These are phyloP conservation scores for Naso thynnoides DNA, from an alignment of 2,797 vertebrate genomes.

Conservation along the genomic window DNA sequence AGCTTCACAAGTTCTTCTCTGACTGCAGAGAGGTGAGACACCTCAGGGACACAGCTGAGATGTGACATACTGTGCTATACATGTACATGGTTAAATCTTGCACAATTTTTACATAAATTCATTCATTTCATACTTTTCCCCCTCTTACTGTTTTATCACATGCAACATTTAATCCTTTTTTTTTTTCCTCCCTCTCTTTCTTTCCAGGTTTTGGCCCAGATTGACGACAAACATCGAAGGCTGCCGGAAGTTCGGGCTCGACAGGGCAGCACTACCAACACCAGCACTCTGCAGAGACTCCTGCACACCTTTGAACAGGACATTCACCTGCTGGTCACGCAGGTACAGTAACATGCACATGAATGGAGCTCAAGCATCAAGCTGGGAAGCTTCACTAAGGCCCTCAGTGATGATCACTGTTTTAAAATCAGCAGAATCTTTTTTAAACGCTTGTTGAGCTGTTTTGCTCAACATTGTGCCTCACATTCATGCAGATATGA, in stretches of 20 bases:
- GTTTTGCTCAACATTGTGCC: neutral
- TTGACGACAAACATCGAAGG: conserved; percentile 91
- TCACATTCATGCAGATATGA: neutral
- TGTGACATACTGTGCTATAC: no score
- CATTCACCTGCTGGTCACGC: conserved; percentile 92
- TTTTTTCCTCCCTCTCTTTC: neutral
- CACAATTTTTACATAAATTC: no score
- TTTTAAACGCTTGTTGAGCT: neutral
- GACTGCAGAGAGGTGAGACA: conserved; percentile 88
- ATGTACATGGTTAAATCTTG: no score
- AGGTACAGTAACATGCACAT: conserved; percentile 78
- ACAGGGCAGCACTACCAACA: conserved; percentile 86
- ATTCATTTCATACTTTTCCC: neutral
- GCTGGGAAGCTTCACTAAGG: neutral
- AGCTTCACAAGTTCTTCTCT: conserved; percentile 96
- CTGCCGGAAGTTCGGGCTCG: conserved; percentile 88
- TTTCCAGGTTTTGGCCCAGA: conserved; percentile 87
- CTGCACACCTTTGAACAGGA: conserved; percentile 93
- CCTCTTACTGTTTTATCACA: neutral
- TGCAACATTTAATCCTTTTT: accelerated
- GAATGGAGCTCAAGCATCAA: neutral
- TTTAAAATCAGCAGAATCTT: neutral
- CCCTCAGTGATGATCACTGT: neutral
- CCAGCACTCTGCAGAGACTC: conserved; percentile 90
- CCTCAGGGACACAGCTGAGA: neutral